A percentile compares a stretch with the other conserved stretches of the same genome.
phyloP scores from a whole-genome alignment of 2,888 invertebrate species.

The Trypoxylon attenuatum region DNA sequence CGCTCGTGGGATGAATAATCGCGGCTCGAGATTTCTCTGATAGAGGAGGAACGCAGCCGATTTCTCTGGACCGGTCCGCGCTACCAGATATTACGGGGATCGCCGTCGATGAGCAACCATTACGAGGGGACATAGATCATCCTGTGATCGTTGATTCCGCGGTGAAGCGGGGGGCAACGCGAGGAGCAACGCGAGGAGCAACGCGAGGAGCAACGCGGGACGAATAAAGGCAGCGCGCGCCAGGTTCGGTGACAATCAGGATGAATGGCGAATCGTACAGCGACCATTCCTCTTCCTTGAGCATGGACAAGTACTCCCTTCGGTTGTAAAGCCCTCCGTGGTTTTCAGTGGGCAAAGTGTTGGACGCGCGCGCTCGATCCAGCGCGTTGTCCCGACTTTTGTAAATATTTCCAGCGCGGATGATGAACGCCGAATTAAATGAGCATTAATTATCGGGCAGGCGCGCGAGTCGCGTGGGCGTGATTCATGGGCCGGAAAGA shows the following conservation, averaged over 20 bases:
- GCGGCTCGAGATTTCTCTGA: slow-evolving; percentile 36
- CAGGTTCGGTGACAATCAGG: slow-evolving; percentile 64
- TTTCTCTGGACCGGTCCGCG: slow-evolving; percentile 37
- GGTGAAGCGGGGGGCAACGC: slow-evolving; percentile 7
- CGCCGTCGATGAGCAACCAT: slow-evolving; percentile 46
- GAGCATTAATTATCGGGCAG: slow-evolving; percentile 71
- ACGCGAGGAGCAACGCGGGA: too few species aligned
- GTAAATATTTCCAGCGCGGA: slow-evolving; percentile 68
- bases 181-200: too few species aligned
- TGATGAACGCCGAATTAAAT: slow-evolving; percentile 72
- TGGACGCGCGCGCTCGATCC: slow-evolving; percentile 1
- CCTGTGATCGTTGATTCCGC: slow-evolving; percentile 48
- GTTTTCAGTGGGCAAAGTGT: slow-evolving; percentile 36
- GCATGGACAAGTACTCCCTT: slow-evolving; percentile 48
- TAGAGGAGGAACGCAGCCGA: slow-evolving; percentile 50
- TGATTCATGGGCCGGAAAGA: slow-evolving; percentile 68
- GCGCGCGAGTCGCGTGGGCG: slow-evolving; percentile 70
- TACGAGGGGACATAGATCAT: slow-evolving; percentile 53
- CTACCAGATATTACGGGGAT: slow-evolving; percentile 42
- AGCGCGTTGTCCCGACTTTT: slow-evolving; percentile 59
- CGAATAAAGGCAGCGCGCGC: slow-evolving; percentile 47
- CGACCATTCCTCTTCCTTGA: slow-evolving; percentile 57
- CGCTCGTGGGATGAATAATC: slow-evolving; percentile 41
- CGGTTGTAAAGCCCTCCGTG: slow-evolving; percentile 39
- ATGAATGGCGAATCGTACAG: slow-evolving; percentile 61